phyloP scores from a whole-genome alignment of 2,797 vertebrate species.

The Lindbergichthys nudifrons region DNA sequence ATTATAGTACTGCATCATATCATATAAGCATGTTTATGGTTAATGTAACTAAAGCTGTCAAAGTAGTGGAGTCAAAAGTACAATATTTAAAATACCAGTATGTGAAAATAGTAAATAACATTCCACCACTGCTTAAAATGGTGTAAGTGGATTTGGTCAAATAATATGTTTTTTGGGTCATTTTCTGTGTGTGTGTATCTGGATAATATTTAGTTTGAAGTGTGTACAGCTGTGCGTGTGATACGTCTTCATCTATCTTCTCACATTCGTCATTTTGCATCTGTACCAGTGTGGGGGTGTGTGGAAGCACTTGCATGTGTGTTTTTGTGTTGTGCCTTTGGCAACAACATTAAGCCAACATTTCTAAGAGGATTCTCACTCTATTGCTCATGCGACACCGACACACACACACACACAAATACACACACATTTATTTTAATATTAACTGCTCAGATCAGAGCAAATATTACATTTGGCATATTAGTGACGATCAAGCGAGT shows the following conservation, averaged over 20 bases:
- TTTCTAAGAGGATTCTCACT: conserved; percentile 70
- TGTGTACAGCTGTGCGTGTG: not conserved
- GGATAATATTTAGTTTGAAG: not conserved
- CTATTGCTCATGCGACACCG: conserved; percentile 23
- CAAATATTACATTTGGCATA: conserved; percentile 35
- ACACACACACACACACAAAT: not conserved
- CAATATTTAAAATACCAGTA: no score
- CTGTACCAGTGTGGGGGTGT: not conserved
- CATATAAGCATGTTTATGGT: no score
- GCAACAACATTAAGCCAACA: conserved; percentile 59
- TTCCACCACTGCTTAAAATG: no score
- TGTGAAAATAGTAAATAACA: no score
- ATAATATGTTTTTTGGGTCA: not conserved
- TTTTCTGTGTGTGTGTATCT: not conserved
- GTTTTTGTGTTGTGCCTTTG: conserved; percentile 48
- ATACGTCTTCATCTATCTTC: not conserved
- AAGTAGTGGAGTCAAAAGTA: no score
- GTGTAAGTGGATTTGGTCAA: conserved; percentile 7
- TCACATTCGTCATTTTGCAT: not conserved
- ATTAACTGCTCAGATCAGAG: conserved; percentile 31
- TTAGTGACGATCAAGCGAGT: conserved; percentile 15
- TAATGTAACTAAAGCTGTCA: no score
- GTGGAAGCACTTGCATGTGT: conserved; percentile 28
- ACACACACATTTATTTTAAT: not conserved
- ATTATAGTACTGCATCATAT: no score